phyloP scores from a whole-genome alignment of 2,113 vertebrate species.

The Sebastes schlegelii region DNA sequence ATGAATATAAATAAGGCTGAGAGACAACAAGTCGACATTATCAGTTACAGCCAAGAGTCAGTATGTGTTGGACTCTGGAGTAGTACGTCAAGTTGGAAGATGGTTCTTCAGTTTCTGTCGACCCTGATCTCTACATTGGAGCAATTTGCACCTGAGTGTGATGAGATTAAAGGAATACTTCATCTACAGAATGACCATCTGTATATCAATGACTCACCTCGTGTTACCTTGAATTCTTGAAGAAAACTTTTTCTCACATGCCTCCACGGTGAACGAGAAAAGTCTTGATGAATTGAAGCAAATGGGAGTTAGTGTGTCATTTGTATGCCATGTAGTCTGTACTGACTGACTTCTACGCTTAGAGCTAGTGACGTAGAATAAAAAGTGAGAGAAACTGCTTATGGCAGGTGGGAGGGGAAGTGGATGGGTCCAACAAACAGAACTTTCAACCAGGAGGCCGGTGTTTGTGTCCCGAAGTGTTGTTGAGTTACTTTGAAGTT shows the following conservation, averaged over 20 bases:
- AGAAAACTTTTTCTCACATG: neutral
- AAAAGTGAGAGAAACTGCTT: no score
- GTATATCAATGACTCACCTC: neutral
- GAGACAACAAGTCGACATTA: constrained; percentile 33
- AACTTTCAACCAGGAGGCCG: no score
- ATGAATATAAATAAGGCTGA: constrained; percentile 58
- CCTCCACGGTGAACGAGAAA: neutral
- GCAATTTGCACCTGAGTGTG: neutral
- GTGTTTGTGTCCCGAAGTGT: no score
- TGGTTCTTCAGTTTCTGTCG: neutral
- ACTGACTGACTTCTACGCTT: no score
- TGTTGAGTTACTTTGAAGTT: no score
- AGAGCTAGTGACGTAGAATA: no score
- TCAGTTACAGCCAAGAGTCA: neutral
- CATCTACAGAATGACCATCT: neutral
- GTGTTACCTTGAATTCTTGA: no score
- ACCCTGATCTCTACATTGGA: neutral
- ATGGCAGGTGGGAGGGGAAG: no score
- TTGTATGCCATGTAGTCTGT: no score
- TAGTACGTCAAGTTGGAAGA: neutral
- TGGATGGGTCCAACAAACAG: no score
- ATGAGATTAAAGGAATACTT: neutral
- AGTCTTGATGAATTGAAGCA: neutral
- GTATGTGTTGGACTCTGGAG: neutral
- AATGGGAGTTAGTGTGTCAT: no score